A percentile compares a stretch with the other conserved stretches of the same genome.
Evolutionary conservation across 2,888 invertebrate genomes (phyloP).

Genomic region (Cheilosia grossa): DNA sequence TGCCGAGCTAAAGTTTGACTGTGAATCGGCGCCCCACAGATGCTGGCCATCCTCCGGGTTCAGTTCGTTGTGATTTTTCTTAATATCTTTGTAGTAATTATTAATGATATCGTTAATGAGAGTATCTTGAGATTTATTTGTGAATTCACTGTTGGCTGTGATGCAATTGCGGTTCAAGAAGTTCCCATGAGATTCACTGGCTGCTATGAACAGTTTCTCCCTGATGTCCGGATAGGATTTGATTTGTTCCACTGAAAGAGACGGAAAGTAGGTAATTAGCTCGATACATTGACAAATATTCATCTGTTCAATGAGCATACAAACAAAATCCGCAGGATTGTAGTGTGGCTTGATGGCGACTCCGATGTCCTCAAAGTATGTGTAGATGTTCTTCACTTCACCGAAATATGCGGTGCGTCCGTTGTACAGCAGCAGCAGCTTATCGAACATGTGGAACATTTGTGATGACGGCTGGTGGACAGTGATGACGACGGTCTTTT

Average conservation of each 20-base stretch:
- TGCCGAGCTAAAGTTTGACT: conserved; percentile 88
- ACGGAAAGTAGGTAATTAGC: conserved; percentile 6
- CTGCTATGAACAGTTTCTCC: conserved; percentile 87
- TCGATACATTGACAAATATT: background rate
- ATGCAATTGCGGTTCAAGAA: conserved; percentile 80
- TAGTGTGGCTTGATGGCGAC: conserved; percentile 89
- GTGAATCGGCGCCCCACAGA: conserved; percentile 87
- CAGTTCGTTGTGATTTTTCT: conserved; percentile 75
- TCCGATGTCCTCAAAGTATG: conserved; percentile 89
- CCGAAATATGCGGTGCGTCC: conserved; percentile 92
- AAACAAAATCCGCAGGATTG: conserved; percentile 93
- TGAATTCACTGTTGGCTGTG: conserved; percentile 71
- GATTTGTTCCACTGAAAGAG: conserved; percentile 88
- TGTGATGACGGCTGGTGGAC: conserved; percentile 93
- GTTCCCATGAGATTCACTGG: conserved; percentile 85
- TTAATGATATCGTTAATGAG: conserved; percentile 80
- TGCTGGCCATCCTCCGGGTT: conserved; percentile 84
- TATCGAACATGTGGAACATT: conserved; percentile 93
- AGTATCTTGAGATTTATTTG: conserved; percentile 79
- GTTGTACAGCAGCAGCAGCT: conserved; percentile 87
- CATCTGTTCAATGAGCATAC: conserved; percentile 83
- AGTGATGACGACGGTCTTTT: conserved; percentile 91
- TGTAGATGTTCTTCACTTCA: conserved; percentile 88
- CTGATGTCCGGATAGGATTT: conserved; percentile 88
- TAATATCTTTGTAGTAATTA: conserved; percentile 79